Evolutionary conservation across 2,797 vertebrate genomes (phyloP), one percentile per base, ranked within the genome.

Genomic region (Gastrophryne carolinensis): DNA sequence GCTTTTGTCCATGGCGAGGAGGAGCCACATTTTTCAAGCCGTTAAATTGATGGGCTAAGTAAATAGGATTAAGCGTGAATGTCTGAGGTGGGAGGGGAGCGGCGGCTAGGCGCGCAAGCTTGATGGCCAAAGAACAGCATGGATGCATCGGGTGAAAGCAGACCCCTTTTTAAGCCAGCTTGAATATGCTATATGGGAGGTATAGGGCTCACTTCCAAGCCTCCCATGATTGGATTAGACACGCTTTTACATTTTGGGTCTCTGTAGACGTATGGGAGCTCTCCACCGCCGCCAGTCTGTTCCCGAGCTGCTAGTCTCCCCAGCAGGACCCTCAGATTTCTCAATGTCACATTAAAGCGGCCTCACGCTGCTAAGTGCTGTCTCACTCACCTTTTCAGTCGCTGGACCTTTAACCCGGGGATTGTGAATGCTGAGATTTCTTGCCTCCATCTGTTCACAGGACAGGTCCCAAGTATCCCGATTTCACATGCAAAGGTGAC

Each of bases 141-240:
- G 83, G 74, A 86, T 84, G 81, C 84, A 81, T 1, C 67, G 81
- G 81, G 82, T 9, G 87, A 83, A 84, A 82, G 27, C 10, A 34
- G 82, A 84, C 35, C 78, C 83, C 75, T 81, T 50, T 87, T 83
- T 75, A 80, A 85, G 82, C 81, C 10, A 1, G 81, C 86, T 86
- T 88, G 84, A 88, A 87, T 89, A 87, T 81, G 80, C 89, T 80
- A 84, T 87, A 86, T 87, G 90, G 92, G 88, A 90, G 90, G 90
- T 88, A 90, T 82, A 86, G 80, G 81, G 87, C 85, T 86, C 90
- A 84, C 82, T 85, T 84, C 86, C 87, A 88, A 87, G 89, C 85
- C 87, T 82, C 81, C 56, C 0, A 80, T 89, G 89, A 92, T 92
- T 84, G 88, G 91, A 93, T 93, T 93, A 92, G 91, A 86, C 86